These are phyloP conservation scores for Callorhinus ursinus DNA, from an alignment of 2,113 vertebrate genomes.

Conservation along the genomic window DNA sequence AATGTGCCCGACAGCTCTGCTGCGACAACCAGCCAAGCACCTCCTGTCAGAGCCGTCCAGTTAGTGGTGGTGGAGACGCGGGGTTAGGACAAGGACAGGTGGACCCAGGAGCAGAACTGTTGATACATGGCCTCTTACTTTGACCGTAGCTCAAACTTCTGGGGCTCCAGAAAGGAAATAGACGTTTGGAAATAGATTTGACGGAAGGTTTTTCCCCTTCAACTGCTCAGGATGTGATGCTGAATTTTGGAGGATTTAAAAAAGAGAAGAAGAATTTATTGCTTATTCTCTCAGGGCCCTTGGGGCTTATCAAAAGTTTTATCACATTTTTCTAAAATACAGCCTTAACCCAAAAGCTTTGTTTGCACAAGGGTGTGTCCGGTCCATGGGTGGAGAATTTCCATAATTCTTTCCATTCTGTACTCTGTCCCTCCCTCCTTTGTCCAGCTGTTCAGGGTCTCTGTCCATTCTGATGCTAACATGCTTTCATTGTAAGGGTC, in stretches of 20 bases:
- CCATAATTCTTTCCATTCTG: conserved; percentile 59
- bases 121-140: neutral
- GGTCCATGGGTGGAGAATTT: conserved; percentile 52
- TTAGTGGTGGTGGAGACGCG: neutral
- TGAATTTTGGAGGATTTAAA: conserved; percentile 31
- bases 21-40: neutral
- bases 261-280: conserved; percentile 27
- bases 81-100: neutral
- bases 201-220: neutral
- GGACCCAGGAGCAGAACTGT: neutral
- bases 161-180: conserved; percentile 37
- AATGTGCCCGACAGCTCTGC: neutral
- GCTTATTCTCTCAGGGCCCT: neutral
- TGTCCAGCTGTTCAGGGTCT: conserved; percentile 43
- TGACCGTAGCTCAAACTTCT: neutral
- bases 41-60: neutral
- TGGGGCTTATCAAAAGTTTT: neutral
- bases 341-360: conserved; percentile 28
- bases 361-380: conserved; percentile 55
- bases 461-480: neutral
- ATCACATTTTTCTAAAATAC: conserved; percentile 54
- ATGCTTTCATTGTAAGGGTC: neutral
- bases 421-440: neutral
- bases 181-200: conserved; percentile 12
- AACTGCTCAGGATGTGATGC: neutral